Conservation (phyloP, 1,140 invertebrate genomes). For the Drosophila ironensis region DNA sequence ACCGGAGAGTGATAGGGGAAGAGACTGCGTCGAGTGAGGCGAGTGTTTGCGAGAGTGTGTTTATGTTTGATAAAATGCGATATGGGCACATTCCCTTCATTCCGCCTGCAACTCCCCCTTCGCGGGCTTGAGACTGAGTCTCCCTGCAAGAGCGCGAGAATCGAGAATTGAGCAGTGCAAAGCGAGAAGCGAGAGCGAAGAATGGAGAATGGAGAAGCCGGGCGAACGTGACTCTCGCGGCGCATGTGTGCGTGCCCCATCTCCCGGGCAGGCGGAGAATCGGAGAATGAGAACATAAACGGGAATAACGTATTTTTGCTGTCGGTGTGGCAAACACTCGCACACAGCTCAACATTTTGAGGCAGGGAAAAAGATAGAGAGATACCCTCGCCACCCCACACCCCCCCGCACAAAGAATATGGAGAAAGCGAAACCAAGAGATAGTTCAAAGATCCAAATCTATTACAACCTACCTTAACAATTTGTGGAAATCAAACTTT, state of each 20-base stretch:
- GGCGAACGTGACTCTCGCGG: conserved; percentile 58
- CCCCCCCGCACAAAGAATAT: neutral
- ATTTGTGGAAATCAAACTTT: no score
- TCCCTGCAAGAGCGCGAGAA: conserved; percentile 20
- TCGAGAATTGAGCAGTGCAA: no score
- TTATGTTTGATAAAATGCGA: conserved; percentile 80
- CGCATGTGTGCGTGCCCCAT: conserved; percentile 22
- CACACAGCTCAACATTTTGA: neutral
- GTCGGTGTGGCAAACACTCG: conserved; percentile 58
- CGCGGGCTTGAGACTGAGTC: conserved; percentile 22
- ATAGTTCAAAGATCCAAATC: no score
- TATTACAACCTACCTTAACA: no score
- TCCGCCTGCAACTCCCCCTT: conserved; percentile 58
- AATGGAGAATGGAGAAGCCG: no score
- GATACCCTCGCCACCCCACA: conserved; percentile 10
- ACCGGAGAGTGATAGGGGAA: conserved; percentile 21
- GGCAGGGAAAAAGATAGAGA: conserved; percentile 18
- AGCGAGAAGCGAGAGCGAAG: no score
- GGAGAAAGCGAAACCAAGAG: neutral
- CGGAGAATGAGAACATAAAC: conserved; percentile 63
- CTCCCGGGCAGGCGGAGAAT: conserved; percentile 15
- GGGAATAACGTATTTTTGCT: conserved; percentile 76
- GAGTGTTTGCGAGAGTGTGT: conserved; percentile 60
- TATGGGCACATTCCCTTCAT: conserved; percentile 74
- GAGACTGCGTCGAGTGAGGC: neutral